Evolutionary conservation across 2,797 vertebrate genomes (phyloP).

Genomic region (Phoeniculus purpureus): DNA sequence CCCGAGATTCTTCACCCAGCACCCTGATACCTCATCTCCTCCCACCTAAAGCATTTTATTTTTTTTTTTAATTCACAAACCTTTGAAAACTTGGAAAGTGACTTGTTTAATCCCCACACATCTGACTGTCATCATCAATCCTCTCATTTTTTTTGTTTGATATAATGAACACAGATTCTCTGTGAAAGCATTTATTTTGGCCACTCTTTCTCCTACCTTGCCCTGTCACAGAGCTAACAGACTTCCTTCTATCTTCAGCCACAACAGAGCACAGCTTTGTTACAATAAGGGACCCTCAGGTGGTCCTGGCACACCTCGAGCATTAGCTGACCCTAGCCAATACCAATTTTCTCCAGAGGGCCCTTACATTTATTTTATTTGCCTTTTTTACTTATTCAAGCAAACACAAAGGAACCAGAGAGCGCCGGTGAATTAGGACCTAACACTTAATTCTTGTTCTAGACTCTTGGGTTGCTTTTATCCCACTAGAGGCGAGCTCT

Average conservation of each 20-base stretch:
- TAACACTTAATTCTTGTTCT: constrained; percentile 36
- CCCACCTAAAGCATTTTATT: neutral
- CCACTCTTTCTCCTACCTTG: neutral
- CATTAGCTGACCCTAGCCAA: neutral
- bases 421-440: constrained; percentile 10
- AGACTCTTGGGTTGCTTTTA: constrained; percentile 40
- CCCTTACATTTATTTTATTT: constrained; percentile 8
- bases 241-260: neutral
- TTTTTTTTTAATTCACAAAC: neutral
- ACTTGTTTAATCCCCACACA: neutral
- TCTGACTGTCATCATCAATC: neutral
- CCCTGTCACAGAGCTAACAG: neutral
- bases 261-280: neutral
- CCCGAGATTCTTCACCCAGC: too few species aligned
- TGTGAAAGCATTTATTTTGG: neutral
- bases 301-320: neutral
- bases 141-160: too few species aligned
- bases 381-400: constrained; percentile 11
- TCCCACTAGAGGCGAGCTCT: constrained; percentile 44
- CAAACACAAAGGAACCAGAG: constrained; percentile 22
- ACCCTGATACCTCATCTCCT: neutral
- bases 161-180: neutral
- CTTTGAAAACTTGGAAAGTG: neutral
- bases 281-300: neutral
- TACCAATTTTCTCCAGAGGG: neutral